Evolutionary conservation across 2,888 invertebrate genomes (phyloP), one percentile per base, ranked within the genome.

Genomic region (Timema cristinae): DNA sequence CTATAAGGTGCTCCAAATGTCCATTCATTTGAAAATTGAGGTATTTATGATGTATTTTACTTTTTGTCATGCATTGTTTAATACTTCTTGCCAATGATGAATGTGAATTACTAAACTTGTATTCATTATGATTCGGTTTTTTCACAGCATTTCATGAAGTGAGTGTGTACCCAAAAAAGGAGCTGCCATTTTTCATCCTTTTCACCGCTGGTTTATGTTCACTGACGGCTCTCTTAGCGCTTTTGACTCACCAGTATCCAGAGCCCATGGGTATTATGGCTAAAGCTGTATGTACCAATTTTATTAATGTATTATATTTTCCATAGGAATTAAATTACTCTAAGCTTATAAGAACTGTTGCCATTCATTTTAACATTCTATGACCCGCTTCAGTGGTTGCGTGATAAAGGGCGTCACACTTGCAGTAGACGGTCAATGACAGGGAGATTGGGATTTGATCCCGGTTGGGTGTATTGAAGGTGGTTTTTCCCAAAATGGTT

Each of bases 161-260:
- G 49, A 95, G 94, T 48, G 94, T 95, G 6, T 96, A 95, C 83
- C 96, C 96, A 4, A 95, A 95, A 82, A 94, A 95, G 81, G 95
- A 95, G 81, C 84, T 95, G 76, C 94, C 95, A 68, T 94, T 96
- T 83, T 94, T 95, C 82, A 95, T 95, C 79, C 85, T 95, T 73
- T 94, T 96, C 81, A 95, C 95, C 71, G 96, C 95, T 70, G 95
- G 93, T 70, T 84, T 96, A 78, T 96, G 96, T 83, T 93, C 93
- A n/a, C 91, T 94, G 81, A 94, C 95, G 61, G 96, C 96, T 69
- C 84, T 95, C 13, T 84, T 95, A 76, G 95, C 95, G 48, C 85
- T 97, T 56, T 85, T 97, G 75, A 95, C 95, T 49, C 94, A 95
- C 82, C 94, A 95, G 81, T 95, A 95, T 84, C 96, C 96, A 0